Percentiles rank a stretch among this genome's conserved stretches.
phyloP scores from a whole-genome alignment of 2,113 vertebrate genomes.

The Tetraodon nigroviridis region DNA sequence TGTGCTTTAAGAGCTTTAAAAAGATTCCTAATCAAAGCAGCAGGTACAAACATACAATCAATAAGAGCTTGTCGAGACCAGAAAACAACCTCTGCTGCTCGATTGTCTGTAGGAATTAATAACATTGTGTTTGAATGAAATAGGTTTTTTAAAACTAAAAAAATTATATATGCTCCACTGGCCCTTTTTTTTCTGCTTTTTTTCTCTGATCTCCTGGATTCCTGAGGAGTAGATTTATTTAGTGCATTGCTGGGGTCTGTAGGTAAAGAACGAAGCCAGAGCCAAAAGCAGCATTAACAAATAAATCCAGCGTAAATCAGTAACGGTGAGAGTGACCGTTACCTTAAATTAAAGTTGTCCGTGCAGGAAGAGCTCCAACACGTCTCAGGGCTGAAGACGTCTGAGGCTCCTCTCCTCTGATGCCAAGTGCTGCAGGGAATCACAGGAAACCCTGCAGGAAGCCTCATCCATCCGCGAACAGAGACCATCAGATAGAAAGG shows the following conservation, averaged over 20 bases:
- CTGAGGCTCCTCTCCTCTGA: background rate
- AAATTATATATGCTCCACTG: background rate
- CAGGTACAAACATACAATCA: no score
- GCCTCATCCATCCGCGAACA: conserved; percentile 9
- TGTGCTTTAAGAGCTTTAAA: no score
- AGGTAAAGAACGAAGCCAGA: background rate
- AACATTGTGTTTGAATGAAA: no score
- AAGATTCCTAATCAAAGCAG: no score
- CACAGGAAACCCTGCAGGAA: conserved; percentile 32
- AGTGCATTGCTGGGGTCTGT: no score
- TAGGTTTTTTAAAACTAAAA: background rate
- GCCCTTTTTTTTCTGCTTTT: background rate
- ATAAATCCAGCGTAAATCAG: background rate
- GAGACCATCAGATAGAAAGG: conserved; percentile 16
- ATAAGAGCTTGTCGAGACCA: no score
- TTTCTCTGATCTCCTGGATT: background rate
- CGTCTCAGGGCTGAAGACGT: background rate
- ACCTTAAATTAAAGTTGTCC: background rate
- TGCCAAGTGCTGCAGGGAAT: background rate
- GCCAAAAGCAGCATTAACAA: background rate
- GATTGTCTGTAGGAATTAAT: no score
- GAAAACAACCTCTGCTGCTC: no score
- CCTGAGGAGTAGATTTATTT: background rate
- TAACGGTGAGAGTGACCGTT: background rate
- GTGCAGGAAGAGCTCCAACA: background rate